phyloP scores from a whole-genome alignment of 2,888 invertebrate genomes.

The Cylloceria caligata region DNA sequence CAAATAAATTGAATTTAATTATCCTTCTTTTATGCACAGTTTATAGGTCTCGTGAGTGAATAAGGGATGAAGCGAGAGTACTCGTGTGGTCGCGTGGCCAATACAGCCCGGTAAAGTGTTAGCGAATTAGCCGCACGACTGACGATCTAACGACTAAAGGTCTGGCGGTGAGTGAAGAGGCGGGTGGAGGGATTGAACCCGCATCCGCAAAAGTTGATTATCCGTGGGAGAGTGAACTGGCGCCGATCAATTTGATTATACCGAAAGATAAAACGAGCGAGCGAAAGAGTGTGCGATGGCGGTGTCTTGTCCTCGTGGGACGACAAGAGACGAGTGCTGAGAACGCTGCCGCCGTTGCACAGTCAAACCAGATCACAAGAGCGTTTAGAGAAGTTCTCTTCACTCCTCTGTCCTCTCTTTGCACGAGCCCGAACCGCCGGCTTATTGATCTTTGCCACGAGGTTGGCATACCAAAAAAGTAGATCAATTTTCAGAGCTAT shows the following conservation, averaged over 20 bases:
- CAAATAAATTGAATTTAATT: slow-evolving; percentile 5
- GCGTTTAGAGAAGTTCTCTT: slow-evolving; percentile 11
- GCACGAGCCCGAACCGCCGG: background rate
- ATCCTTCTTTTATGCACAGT: background rate
- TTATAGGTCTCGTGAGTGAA: background rate
- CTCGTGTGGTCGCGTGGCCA: slow-evolving; percentile 35
- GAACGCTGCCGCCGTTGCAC: background rate
- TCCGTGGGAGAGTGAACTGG: slow-evolving; percentile 59
- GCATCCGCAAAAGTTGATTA: slow-evolving; percentile 69
- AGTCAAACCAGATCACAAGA: slow-evolving; percentile 17
- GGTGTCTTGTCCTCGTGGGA: slow-evolving; percentile 49
- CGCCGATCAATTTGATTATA: slow-evolving; percentile 66
- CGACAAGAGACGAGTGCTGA: slow-evolving; percentile 2
- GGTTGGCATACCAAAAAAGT: slow-evolving; percentile 66
- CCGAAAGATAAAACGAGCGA: slow-evolving; percentile 50
- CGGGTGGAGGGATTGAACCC: slow-evolving; percentile 39
- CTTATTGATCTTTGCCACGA: background rate
- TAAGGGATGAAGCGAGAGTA: slow-evolving; percentile 12
- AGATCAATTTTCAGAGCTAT: slow-evolving; percentile 76
- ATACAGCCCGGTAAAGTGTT: slow-evolving; percentile 4
- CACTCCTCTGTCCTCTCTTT: slow-evolving; percentile 23
- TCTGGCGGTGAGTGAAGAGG: slow-evolving; percentile 30
- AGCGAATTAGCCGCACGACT: slow-evolving; percentile 31
- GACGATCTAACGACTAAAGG: background rate
- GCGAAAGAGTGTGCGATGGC: slow-evolving; percentile 6